Base-by-base conservation (phyloP, 2,888 invertebrate species). In the Platycnemis pennipes region DNA sequence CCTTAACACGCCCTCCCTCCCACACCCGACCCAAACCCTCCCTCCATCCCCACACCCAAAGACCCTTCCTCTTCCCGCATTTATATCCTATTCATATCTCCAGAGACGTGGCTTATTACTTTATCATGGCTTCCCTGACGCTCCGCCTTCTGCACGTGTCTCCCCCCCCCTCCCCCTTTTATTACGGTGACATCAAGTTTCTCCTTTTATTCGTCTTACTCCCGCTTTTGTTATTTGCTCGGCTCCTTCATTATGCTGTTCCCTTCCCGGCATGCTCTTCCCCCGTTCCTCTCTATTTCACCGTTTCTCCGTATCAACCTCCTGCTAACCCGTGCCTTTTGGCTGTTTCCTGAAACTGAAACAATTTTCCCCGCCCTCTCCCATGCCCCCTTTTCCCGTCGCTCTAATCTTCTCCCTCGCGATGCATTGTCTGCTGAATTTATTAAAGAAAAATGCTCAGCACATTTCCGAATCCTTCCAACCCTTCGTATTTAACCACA, bases 221-320 rank as follows among this genome's bases (percentile, higher is more conserved):
- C 87, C 45, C 45, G 19, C 63, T 45, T 56, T 46, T 45, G 87
- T 46, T n/a, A 53, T 53, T 88, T 56, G 26, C 91, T 91, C 44
- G 44, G 44, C 63, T 69, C 63, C 42, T 91, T 91, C 91, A 44
- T 69, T 45, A 44, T 63, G 37, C 26, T 44, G 63, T 91, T 91
- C 45, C 91, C 56, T 42, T 63, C 91, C 69, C 91, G 63, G 89
- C 89, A 37, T 63, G 63, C 53, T 69, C 16, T 69, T 91, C 91
- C 44, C 42, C 22, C 42, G 5, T 31, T 53, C 8, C 85, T 45
- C 16, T 45, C n/a, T 45, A 22, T n/a, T 26, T 4, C 37, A 5
- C 31, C 85, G 16, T 85, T 85, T 19, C 77, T 37, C 49, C 22
- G 13, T 53, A 16, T 49, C 88, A 45, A 1, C 49, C 46, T 16